A percentile compares a stretch with the other conserved stretches of the same genome.
These are phyloP conservation scores for Cephus spinipes DNA, from an alignment of 2,888 invertebrate species.

Conservation along the genomic window DNA sequence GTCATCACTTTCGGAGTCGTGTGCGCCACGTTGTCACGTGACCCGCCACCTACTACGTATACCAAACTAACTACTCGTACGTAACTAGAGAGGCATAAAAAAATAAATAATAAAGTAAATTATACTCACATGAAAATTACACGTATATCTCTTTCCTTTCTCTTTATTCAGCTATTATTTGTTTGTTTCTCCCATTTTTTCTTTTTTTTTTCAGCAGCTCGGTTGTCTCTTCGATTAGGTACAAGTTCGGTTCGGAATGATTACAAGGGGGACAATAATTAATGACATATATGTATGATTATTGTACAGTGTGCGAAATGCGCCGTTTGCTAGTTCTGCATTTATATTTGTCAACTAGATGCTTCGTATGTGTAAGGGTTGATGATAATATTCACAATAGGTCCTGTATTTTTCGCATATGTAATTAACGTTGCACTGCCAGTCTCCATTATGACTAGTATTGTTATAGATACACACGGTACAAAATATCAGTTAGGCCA, in stretches of 20 bases:
- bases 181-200: not conserved
- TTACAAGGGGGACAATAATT: slow-evolving; percentile 31
- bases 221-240: not conserved
- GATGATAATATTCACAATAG: slow-evolving; percentile 41
- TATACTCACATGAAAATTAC: not conserved
- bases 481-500: not conserved
- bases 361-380: slow-evolving; percentile 11
- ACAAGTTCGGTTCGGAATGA: slow-evolving; percentile 11
- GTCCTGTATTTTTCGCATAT: slow-evolving; percentile 6
- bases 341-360: slow-evolving; percentile 1
- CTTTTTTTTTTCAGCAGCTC: not conserved
- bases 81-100: slow-evolving; percentile 1
- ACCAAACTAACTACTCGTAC: too few relatives aligned
- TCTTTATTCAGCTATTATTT: slow-evolving; percentile 22
- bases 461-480: not conserved
- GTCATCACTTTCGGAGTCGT: too few relatives aligned
- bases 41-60: too few relatives aligned
- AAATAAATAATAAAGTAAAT: slow-evolving; percentile 17
- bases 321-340: not conserved
- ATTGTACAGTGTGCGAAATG: slow-evolving; percentile 52
- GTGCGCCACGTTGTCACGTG: too few relatives aligned
- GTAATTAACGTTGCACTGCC: not conserved
- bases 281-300: slow-evolving; percentile 48
- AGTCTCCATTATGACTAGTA: not conserved
- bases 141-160: slow-evolving; percentile 24